Evolutionary conservation across 1,140 invertebrate genomes (phyloP).

Genomic region (Nephotettix cincticeps): DNA sequence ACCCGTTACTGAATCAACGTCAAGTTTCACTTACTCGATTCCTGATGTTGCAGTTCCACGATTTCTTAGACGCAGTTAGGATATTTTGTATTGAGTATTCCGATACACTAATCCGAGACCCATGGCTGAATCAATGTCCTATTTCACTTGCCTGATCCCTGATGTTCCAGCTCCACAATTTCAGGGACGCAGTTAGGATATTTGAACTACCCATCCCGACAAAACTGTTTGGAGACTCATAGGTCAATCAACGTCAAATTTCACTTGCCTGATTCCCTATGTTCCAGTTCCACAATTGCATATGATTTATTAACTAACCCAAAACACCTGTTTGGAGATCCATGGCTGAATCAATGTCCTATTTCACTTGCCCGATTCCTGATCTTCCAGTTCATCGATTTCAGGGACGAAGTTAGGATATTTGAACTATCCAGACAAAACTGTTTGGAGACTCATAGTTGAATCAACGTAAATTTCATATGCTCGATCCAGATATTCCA

Average conservation of each 20-base stretch:
- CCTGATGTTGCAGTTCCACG: too few relatives aligned
- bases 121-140: too few relatives aligned
- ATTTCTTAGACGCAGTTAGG: too few relatives aligned
- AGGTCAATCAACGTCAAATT: neutral
- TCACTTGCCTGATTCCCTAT: neutral
- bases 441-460: neutral
- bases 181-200: neutral
- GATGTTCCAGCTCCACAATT: too few relatives aligned
- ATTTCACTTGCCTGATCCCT: too few relatives aligned
- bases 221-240: neutral
- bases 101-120: too few relatives aligned
- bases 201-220: neutral
- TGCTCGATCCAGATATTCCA: neutral
- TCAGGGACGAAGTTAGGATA: neutral
- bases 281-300: too few relatives aligned
- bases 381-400: too few relatives aligned
- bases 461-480: neutral
- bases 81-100: too few relatives aligned
- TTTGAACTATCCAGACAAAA: neutral
- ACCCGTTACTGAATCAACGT: too few relatives aligned
- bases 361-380: neutral
- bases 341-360: neutral
- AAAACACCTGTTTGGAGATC: neutral
- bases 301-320: constrained; percentile 12
- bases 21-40: too few relatives aligned